Percentiles rank a stretch among this genome's conserved stretches.
phyloP scores from a whole-genome alignment of 2,113 vertebrate genomes.

The Carassius auratus region DNA sequence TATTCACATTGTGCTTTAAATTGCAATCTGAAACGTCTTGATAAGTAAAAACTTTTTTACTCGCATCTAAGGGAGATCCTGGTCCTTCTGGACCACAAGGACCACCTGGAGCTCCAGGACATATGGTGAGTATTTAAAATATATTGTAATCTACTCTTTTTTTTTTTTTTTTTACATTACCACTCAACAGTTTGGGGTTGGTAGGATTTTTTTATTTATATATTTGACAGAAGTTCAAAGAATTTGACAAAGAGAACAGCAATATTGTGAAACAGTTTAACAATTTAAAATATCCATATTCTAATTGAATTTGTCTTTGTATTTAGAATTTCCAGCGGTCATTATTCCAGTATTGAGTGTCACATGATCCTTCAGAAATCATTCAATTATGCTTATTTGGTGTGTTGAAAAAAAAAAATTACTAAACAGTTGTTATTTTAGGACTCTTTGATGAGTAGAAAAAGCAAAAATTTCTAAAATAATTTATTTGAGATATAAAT shows the following conservation, averaged over 20 bases:
- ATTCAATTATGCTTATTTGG: background rate
- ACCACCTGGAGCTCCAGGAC: conserved; percentile 86
- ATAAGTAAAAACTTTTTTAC: background rate
- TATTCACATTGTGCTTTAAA: background rate
- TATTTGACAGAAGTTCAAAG: background rate
- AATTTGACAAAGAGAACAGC: background rate
- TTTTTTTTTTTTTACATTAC: background rate
- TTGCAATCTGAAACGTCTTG: background rate
- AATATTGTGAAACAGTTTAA: background rate
- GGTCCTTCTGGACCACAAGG: conserved; percentile 88
- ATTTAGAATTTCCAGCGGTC: background rate
- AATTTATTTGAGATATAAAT: background rate
- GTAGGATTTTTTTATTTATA: background rate
- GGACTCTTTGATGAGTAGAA: too few relatives aligned
- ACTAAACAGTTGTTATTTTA: too few relatives aligned
- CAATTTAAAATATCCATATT: background rate
- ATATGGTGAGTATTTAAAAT: conserved; percentile 78
- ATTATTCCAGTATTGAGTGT: background rate
- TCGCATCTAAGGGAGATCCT: conserved; percentile 83
- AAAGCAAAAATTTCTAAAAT: too few relatives aligned
- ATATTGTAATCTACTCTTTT: background rate
- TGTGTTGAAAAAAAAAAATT: background rate
- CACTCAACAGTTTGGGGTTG: background rate
- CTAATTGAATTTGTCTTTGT: background rate
- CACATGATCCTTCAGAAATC: background rate